phyloP scores from a whole-genome alignment of 2,113 vertebrate species.

The Tetrao urogallus region DNA sequence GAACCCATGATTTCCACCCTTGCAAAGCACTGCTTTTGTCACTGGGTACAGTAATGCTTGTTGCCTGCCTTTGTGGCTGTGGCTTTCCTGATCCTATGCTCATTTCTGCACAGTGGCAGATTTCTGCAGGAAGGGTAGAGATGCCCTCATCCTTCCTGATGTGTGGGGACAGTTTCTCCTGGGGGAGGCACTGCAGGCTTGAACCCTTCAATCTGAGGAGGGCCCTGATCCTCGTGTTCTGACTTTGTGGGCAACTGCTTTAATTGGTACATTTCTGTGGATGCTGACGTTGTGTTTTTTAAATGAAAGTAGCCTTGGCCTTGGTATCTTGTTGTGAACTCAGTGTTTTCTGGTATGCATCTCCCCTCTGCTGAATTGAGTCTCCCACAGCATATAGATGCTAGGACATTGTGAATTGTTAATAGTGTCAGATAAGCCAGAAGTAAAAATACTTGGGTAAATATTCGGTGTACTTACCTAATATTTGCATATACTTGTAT shows the following conservation, averaged over 20 bases:
- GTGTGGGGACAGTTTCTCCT: neutral
- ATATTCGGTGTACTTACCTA: neutral
- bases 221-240: neutral
- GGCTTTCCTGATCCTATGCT: neutral
- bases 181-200: neutral
- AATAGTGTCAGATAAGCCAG: neutral
- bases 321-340: neutral
- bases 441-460: neutral
- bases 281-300: slow-evolving; percentile 27
- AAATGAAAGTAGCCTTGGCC: slow-evolving; percentile 40
- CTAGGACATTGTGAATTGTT: neutral
- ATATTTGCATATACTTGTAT: neutral
- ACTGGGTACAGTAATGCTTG: fast-evolving
- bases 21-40: neutral
- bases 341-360: neutral
- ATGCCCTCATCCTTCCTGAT: neutral
- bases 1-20: neutral
- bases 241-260: neutral
- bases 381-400: neutral
- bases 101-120: neutral
- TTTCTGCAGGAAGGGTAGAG: neutral
- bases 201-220: neutral
- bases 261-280: neutral
- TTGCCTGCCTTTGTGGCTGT: neutral
- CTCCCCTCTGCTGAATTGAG: neutral